Evolutionary conservation across 1,140 invertebrate species (phyloP).

Genomic region (Drosophila sp.): DNA sequence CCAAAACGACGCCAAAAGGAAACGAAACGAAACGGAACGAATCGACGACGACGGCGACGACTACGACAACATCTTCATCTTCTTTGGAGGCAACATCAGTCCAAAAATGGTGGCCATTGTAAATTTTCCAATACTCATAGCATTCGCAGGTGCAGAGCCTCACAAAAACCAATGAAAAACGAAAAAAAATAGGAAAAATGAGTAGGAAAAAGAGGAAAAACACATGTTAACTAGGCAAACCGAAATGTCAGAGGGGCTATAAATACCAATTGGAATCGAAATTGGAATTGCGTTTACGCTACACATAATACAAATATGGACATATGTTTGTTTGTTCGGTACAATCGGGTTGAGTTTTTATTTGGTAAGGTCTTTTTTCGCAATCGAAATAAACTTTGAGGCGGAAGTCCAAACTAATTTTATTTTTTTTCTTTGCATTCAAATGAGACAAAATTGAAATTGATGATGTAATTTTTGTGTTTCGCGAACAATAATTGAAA

Average conservation of each 20-base stretch:
- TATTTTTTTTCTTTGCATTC: neutral
- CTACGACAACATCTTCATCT: constrained; percentile 8
- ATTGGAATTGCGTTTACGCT: constrained; percentile 46
- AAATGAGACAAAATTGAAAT: constrained; percentile 5
- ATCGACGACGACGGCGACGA: neutral
- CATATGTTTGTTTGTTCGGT: constrained; percentile 41
- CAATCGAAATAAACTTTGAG: constrained; percentile 46
- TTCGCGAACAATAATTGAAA: constrained; percentile 3
- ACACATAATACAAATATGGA: constrained; percentile 78
- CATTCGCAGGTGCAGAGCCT: constrained; percentile 34
- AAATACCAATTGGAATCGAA: constrained; percentile 70
- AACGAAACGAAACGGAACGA: neutral
- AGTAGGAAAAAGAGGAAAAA: constrained; percentile 42
- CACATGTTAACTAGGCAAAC: constrained; percentile 67
- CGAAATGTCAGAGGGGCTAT: constrained; percentile 72
- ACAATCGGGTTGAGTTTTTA: neutral
- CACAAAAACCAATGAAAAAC: neutral
- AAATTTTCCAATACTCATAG: constrained; percentile 43
- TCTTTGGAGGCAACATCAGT: constrained; percentile 18
- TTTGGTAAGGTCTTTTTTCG: constrained; percentile 37
- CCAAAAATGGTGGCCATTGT: constrained; percentile 76
- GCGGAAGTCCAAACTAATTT: constrained; percentile 6
- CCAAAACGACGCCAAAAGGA: constrained; percentile 6
- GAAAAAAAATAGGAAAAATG: constrained; percentile 14
- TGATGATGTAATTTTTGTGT: constrained; percentile 8